These are phyloP conservation scores for Temnothorax ravouxi DNA, from an alignment of 2,888 invertebrate genomes.

Conservation along the genomic window DNA sequence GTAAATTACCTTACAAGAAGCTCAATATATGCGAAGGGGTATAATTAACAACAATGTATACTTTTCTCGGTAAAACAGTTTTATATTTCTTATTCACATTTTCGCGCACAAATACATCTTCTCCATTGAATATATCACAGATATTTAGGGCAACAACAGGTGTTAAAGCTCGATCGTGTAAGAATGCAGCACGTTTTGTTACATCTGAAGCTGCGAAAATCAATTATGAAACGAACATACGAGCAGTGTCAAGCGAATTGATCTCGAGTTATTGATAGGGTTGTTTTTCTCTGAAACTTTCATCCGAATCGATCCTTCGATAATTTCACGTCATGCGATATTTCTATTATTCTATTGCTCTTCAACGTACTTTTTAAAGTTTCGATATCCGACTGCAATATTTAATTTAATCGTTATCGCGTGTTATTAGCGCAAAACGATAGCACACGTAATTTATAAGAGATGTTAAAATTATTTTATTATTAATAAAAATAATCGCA, in stretches of 20 bases:
- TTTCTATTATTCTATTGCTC: not conserved
- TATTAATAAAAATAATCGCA: not conserved
- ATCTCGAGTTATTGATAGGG: not conserved
- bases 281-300: not conserved
- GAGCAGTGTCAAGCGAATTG: not conserved
- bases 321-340: not conserved
- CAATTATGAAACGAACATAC: not conserved
- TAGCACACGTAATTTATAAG: not conserved
- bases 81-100: constrained; percentile 26
- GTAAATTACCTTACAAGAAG: not conserved
- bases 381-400: not conserved
- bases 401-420: not conserved
- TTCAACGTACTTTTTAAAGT: not conserved
- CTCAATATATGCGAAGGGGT: not conserved
- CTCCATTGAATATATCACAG: constrained; percentile 34
- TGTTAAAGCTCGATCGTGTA: not conserved
- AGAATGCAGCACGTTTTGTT: not conserved
- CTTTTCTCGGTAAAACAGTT: constrained; percentile 10
- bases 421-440: not conserved
- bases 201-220: constrained; percentile 5
- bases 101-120: not conserved
- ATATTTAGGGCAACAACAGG: constrained; percentile 33
- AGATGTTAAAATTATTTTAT: constrained; percentile 13
- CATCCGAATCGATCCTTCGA: not conserved
- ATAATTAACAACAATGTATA: not conserved